Conservation (phyloP, 1,140 invertebrate genomes). For the Sycobia sp. region DNA sequence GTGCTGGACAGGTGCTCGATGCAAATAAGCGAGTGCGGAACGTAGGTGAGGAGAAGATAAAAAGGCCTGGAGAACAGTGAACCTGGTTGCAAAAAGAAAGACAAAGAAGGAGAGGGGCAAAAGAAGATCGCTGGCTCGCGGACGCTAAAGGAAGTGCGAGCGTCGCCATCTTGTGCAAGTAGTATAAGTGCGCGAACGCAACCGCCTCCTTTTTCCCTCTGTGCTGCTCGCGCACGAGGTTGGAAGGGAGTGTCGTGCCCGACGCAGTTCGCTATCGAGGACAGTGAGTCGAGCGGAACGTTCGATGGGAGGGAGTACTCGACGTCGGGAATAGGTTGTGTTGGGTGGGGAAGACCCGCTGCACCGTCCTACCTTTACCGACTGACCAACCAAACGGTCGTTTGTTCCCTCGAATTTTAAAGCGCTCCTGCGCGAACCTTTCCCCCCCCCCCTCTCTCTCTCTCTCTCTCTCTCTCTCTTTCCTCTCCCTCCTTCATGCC, state of each 20-base stretch:
- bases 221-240: slow-evolving; percentile 16
- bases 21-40: slow-evolving; percentile 43
- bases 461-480: too few species aligned
- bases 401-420: slow-evolving; percentile 50
- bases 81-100: slow-evolving; percentile 21
- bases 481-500: too few species aligned
- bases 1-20: slow-evolving; percentile 44
- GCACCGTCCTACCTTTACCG: slow-evolving; percentile 56
- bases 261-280: slow-evolving; percentile 2
- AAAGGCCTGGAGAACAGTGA: slow-evolving; percentile 13
- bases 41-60: slow-evolving; percentile 15
- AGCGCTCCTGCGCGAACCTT: neutral
- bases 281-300: slow-evolving; percentile 6
- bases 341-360: slow-evolving; percentile 50
- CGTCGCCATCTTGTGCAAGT: slow-evolving; percentile 23
- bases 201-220: slow-evolving; percentile 50
- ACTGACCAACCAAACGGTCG: slow-evolving; percentile 60
- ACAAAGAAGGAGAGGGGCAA: slow-evolving; percentile 4
- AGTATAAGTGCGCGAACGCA: slow-evolving; percentile 37
- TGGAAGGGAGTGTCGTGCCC: slow-evolving; percentile 50
- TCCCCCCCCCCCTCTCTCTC: too few species aligned
- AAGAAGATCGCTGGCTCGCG: slow-evolving; percentile 12
- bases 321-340: slow-evolving; percentile 24
- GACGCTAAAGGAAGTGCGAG: neutral
- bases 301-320: neutral